Evolutionary conservation across 2,113 vertebrate genomes (phyloP), one percentile per base, ranked within the genome.

Genomic region (Bombycilla garrulus): DNA sequence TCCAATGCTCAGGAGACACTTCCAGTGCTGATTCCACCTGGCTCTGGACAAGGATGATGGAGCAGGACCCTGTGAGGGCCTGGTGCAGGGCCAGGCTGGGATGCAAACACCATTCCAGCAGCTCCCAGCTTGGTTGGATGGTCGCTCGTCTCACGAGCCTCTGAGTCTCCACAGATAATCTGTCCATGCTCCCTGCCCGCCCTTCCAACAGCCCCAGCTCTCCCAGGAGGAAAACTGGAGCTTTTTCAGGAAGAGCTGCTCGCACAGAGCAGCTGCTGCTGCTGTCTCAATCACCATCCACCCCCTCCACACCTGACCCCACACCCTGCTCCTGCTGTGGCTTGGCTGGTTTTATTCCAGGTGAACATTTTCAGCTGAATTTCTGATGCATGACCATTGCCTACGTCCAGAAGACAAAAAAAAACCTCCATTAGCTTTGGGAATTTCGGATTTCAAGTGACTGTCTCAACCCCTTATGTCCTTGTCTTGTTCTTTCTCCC

Each of bases 131-230:
- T 22, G 36, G 12, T 1, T 86, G 64, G 22, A 23, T 50, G 64
- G 13, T 35, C 1, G 9, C 12, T 72, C 3, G 0, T 20, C 20
- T 42, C 22, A 4, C 18, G 16, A 21, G 40, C 5, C 9, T 79
- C 29, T 29, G 35, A 33, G 6, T 6, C 10, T 36, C 38, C 15
- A 36, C 11, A 57, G 22, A 56, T 10, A 47, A 54, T 10, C 38
- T 24, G 3, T 25, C 26, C 42, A 1, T 42, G 11, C 15, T 84
- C 21, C 62, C 10, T 40, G 22, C 5, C 22, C 4, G 2, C 36
- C n/a, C 18, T 84, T 26, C 13, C 62, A 54, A 40, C 17, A 18
- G 5, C 8, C 12, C 19, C 40, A 81, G 47, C 29, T 79, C 15
- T 78, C 15, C 29, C 4, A 0, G 3, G 13, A 88, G 13, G 15